These are phyloP conservation scores for Tyto alba DNA, from an alignment of 2,113 vertebrate species.

Conservation along the genomic window DNA sequence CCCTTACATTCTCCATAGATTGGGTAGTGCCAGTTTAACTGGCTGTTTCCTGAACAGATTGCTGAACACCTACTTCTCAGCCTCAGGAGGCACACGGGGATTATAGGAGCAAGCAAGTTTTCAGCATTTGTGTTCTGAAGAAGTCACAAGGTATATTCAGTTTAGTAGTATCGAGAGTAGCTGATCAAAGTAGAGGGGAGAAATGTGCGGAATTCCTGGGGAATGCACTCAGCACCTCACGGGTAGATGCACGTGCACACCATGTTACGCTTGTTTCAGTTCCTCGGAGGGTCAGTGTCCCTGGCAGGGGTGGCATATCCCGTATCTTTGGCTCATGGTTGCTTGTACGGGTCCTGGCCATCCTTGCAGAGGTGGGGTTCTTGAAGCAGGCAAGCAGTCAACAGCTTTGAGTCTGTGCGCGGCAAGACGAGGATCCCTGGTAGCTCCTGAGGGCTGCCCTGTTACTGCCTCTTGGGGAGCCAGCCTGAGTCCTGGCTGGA, in stretches of 20 bases:
- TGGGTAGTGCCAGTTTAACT: neutral
- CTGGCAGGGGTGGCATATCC: neutral
- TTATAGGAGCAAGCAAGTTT: neutral
- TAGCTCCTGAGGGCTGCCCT: neutral
- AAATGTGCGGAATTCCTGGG: neutral
- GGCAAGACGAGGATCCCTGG: neutral
- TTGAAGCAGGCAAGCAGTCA: neutral
- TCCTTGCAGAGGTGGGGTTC: neutral
- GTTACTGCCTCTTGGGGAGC: neutral
- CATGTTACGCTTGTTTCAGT: neutral
- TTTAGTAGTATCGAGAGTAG: neutral
- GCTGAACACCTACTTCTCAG: neutral
- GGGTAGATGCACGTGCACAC: accelerated
- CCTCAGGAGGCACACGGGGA: neutral
- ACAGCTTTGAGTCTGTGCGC: neutral
- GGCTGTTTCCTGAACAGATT: neutral
- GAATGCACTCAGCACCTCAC: neutral
- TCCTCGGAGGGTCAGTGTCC: neutral
- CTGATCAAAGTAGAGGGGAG: neutral
- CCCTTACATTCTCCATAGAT: neutral
- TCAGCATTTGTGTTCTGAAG: neutral
- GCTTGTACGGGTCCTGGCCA: neutral
- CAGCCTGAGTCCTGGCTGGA: neutral
- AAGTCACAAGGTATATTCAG: neutral
- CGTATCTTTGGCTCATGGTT: neutral